Conservation (phyloP, 2,888 invertebrate species). For the Xanthorhoe spadicearia region DNA sequence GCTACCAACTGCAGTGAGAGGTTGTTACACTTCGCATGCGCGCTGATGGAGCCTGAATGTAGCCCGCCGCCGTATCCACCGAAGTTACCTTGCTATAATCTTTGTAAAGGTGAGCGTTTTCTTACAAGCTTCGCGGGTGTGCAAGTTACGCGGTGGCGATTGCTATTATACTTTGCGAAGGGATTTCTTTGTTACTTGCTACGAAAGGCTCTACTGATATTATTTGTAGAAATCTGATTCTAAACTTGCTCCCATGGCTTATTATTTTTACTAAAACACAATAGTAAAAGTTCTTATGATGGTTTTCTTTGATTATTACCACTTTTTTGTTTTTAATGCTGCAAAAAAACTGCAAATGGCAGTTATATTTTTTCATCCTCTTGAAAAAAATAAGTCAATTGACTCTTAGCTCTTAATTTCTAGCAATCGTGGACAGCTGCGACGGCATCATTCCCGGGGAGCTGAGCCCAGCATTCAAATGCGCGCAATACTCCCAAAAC, state of each 20-base stretch:
- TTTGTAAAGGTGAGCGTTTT: constrained; percentile 85
- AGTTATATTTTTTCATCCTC: too few relatives aligned
- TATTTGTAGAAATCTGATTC: too few relatives aligned
- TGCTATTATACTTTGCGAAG: constrained; percentile 14
- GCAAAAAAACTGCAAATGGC: too few relatives aligned
- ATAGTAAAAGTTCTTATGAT: too few relatives aligned
- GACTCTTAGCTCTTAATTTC: constrained; percentile 39
- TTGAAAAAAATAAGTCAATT: not conserved
- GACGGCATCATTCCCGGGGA: constrained; percentile 85
- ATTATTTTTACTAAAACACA: too few relatives aligned
- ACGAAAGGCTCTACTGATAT: not conserved
- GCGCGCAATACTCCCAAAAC: constrained; percentile 84
- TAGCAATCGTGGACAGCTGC: constrained; percentile 86
- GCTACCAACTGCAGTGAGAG: constrained; percentile 87
- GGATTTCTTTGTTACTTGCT: not conserved
- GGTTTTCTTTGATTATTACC: too few relatives aligned
- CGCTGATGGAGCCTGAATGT: constrained; percentile 88
- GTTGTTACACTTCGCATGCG: constrained; percentile 86
- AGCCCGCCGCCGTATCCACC: constrained; percentile 83
- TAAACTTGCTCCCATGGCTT: too few relatives aligned
- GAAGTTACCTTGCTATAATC: constrained; percentile 86
- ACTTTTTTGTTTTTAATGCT: too few relatives aligned
- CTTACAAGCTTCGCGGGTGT: not conserved
- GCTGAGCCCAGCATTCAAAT: constrained; percentile 84
- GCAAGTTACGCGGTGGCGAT: not conserved